These are phyloP conservation scores for Urocynchramus pylzowi DNA, from an alignment of 2,113 vertebrate species.

Conservation along the genomic window DNA sequence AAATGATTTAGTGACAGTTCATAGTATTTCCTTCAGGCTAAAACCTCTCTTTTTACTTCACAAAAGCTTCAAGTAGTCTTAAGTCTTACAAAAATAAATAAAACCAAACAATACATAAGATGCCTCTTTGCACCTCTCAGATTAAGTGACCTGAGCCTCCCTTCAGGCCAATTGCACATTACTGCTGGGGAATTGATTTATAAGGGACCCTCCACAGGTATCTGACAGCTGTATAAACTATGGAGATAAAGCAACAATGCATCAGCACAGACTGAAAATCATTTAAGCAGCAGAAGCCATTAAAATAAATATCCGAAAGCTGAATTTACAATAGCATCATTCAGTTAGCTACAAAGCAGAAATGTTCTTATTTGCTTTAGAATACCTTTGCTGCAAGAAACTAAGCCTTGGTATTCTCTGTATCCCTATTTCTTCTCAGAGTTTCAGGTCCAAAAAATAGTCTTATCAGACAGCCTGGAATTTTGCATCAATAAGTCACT, in stretches of 20 bases:
- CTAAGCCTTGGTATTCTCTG: neutral
- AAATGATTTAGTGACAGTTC: neutral
- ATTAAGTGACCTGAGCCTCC: slow-evolving; percentile 12
- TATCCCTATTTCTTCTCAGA: neutral
- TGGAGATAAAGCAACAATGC: slow-evolving; percentile 7
- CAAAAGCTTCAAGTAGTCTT: neutral
- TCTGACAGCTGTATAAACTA: slow-evolving; percentile 48
- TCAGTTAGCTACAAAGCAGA: neutral
- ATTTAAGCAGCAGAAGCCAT: slow-evolving; percentile 20
- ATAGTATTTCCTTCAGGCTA: neutral
- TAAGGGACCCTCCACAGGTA: slow-evolving; percentile 46
- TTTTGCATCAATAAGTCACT: neutral
- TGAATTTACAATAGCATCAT: neutral
- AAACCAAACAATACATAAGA: neutral
- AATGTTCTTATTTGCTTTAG: neutral
- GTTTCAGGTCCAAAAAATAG: neutral
- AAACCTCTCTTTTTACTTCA: neutral
- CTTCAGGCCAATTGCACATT: slow-evolving; percentile 4
- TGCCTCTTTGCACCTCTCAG: slow-evolving; percentile 30
- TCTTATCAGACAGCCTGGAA: neutral
- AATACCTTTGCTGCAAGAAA: neutral
- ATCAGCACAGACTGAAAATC: slow-evolving; percentile 19
- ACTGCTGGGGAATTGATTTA: slow-evolving; percentile 12
- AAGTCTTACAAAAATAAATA: slow-evolving; percentile 26
- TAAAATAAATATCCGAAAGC: neutral